phyloP scores from a whole-genome alignment of 2,888 invertebrate species.

The Cerastoderma edule region DNA sequence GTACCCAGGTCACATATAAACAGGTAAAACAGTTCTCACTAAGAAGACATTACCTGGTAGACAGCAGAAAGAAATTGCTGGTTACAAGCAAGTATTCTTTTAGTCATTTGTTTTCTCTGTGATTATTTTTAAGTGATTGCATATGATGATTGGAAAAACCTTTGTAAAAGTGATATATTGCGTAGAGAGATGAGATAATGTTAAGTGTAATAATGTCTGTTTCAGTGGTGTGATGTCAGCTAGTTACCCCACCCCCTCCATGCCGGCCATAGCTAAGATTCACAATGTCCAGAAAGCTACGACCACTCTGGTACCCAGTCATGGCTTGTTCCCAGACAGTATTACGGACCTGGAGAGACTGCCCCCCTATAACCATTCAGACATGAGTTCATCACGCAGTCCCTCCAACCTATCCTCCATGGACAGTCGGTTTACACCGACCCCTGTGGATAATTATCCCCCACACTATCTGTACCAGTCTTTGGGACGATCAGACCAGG shows the following conservation, averaged over 20 bases:
- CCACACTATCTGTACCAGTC: conserved; percentile 28
- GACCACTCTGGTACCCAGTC: conserved; percentile 42
- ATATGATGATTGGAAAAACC: not conserved
- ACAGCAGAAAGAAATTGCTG: not conserved
- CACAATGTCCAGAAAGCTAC: conserved; percentile 45
- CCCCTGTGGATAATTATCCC: conserved; percentile 71
- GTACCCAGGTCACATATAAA: too few relatives aligned
- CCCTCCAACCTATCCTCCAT: conserved; percentile 72
- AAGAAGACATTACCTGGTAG: too few relatives aligned
- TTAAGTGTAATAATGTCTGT: not conserved
- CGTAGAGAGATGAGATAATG: not conserved
- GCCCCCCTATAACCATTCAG: conserved; percentile 50
- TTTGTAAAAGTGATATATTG: not conserved
- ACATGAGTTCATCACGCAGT: conserved; percentile 62
- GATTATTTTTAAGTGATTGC: not conserved
- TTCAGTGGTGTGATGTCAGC: conserved; percentile 8
- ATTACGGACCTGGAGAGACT: conserved; percentile 59
- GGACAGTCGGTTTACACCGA: conserved; percentile 68
- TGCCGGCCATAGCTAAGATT: conserved; percentile 40
- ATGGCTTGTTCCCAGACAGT: conserved; percentile 62
- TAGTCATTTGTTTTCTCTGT: not conserved
- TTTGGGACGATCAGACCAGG: conserved; percentile 41
- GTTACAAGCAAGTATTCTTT: not conserved
- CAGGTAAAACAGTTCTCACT: not conserved
- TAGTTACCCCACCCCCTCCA: conserved; percentile 37